These are phyloP conservation scores for Leptinotarsa rubiginosa DNA, from an alignment of 2,888 invertebrate species.

Conservation along the genomic window DNA sequence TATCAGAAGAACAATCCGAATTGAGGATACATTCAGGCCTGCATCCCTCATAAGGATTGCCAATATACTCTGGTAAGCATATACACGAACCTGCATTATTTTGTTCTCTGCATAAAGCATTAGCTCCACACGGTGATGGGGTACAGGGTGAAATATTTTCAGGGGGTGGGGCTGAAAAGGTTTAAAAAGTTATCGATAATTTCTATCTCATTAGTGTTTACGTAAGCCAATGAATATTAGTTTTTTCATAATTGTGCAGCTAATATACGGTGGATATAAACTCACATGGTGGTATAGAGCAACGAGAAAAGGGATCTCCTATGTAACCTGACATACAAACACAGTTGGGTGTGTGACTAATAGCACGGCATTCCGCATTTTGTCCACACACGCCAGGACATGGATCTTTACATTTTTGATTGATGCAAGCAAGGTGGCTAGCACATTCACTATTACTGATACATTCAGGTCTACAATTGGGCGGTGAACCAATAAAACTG, in stretches of 20 bases:
- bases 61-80: conserved; percentile 78
- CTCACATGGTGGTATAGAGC: conserved; percentile 60
- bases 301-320: conserved; percentile 77
- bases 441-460: conserved; percentile 79
- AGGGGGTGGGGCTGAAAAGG: conserved; percentile 54
- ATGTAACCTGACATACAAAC: conserved; percentile 71
- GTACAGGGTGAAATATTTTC: conserved; percentile 70
- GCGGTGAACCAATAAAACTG: conserved; percentile 74
- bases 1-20: conserved; percentile 78
- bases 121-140: conserved; percentile 80
- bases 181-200: not conserved
- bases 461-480: conserved; percentile 82
- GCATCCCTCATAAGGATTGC: conserved; percentile 83
- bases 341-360: conserved; percentile 79
- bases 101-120: conserved; percentile 73
- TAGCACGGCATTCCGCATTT: conserved; percentile 78
- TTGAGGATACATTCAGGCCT: conserved; percentile 80
- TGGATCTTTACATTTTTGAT: conserved; percentile 81
- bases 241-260: conserved; percentile 21
- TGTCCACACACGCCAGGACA: conserved; percentile 82
- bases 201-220: not conserved
- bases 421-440: conserved; percentile 77
- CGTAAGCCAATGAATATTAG: conserved; percentile 39
- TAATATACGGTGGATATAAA: conserved; percentile 65
- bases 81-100: conserved; percentile 76